Percentiles rank a stretch among this genome's conserved stretches.
Conservation (phyloP, 2,797 vertebrate genomes). For the Taenioides sp. region DNA sequence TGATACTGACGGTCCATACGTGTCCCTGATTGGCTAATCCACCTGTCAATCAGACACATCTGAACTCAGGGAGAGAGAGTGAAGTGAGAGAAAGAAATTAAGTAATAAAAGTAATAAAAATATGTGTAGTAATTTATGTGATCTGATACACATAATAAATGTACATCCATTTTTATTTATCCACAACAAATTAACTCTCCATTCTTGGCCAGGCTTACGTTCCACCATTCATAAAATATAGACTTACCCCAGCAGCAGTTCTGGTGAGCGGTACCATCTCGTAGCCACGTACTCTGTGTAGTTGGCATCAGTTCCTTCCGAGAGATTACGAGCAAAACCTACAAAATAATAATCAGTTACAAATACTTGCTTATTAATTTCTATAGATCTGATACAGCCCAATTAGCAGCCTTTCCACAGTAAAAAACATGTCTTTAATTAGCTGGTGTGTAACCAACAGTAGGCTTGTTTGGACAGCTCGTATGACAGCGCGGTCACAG, state of each 20-base stretch:
- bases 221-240: background rate
- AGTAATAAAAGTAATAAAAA: too few species aligned
- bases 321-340: slow-evolving; percentile 98
- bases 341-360: slow-evolving; percentile 32
- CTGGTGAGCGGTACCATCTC: slow-evolving; percentile 97
- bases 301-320: slow-evolving; percentile 97
- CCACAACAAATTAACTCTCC: too few species aligned
- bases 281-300: slow-evolving; percentile 98
- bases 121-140: too few species aligned
- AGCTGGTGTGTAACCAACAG: slow-evolving; percentile 14
- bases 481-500: slow-evolving; percentile 38
- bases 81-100: too few species aligned
- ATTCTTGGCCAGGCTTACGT: too few species aligned
- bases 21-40: too few species aligned
- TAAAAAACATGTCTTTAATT: slow-evolving; percentile 12
- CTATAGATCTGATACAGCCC: background rate
- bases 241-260: slow-evolving; percentile 94
- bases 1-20: too few species aligned
- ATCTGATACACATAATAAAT: too few species aligned
- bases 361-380: slow-evolving; percentile 8
- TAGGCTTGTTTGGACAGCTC: slow-evolving; percentile 32
- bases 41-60: too few species aligned
- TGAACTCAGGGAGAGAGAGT: too few species aligned
- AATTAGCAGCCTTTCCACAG: slow-evolving; percentile 1
- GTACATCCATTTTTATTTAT: too few species aligned